Evolutionary conservation across 2,888 invertebrate genomes (phyloP).

Genomic region (Apamea crenata): DNA sequence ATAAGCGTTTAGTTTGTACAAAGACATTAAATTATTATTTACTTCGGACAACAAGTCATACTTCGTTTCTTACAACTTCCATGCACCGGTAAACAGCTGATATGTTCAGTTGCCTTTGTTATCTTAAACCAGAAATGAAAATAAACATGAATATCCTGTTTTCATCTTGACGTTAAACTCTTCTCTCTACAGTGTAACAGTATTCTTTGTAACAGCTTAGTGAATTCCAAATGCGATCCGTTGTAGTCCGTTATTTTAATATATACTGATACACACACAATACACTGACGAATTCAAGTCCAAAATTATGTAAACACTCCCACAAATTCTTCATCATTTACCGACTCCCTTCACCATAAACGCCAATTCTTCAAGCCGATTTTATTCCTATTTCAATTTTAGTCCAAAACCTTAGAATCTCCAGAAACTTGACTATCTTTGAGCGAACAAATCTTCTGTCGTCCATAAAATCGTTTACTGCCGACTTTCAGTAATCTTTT

Average conservation of each 20-base stretch:
- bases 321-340: slow-evolving; percentile 1
- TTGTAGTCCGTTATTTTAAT: neutral
- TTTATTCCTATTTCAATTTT: slow-evolving; percentile 63
- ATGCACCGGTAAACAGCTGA: neutral
- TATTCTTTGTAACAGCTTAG: neutral
- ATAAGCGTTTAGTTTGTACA: neutral
- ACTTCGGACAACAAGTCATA: neutral
- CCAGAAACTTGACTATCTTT: slow-evolving; percentile 49
- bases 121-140: slow-evolving; percentile 1
- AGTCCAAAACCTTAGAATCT: slow-evolving; percentile 42
- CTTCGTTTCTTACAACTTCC: neutral
- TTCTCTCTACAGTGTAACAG: neutral
- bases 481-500: slow-evolving; percentile 65
- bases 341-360: slow-evolving; percentile 43
- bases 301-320: slow-evolving; percentile 37
- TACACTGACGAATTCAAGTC: neutral
- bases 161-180: neutral
- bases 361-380: slow-evolving; percentile 39
- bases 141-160: neutral
- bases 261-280: neutral
- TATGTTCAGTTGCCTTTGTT: neutral
- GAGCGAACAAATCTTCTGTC: slow-evolving; percentile 65
- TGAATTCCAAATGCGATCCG: neutral
- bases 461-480: slow-evolving; percentile 68
- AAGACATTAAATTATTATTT: no score